phyloP scores from a whole-genome alignment of 2,797 vertebrate genomes.

The Pseudochirops cupreus region DNA sequence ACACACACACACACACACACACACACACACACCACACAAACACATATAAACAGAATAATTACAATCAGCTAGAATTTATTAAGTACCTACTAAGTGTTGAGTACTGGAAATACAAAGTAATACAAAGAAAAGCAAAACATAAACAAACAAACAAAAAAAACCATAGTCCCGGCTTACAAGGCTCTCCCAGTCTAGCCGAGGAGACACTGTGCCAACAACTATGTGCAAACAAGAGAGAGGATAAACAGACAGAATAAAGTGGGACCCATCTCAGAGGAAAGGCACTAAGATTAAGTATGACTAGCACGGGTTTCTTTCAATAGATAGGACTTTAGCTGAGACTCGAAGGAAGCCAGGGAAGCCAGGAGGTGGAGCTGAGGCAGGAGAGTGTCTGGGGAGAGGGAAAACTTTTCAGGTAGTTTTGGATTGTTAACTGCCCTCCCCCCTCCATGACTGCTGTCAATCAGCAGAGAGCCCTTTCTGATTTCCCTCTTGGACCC shows the following conservation, averaged over 20 bases:
- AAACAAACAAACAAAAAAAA: not conserved
- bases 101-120: not conserved
- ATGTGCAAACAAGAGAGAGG: not conserved
- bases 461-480: too few species aligned
- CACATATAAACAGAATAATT: not conserved
- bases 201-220: not conserved
- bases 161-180: not conserved
- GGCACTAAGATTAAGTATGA: not conserved
- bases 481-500: too few species aligned
- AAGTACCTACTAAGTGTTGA: not conserved
- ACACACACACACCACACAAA: too few species aligned
- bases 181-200: not conserved
- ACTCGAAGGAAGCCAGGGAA: not conserved
- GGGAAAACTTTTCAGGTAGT: too few species aligned
- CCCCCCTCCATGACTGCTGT: too few species aligned
- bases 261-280: not conserved
- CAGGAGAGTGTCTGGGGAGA: too few species aligned
- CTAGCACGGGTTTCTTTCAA: not conserved
- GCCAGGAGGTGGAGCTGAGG: not conserved
- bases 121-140: not conserved
- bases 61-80: not conserved
- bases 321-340: not conserved
- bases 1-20: too few species aligned
- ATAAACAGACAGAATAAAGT: not conserved
- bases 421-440: too few species aligned